A percentile compares a stretch with the other conserved stretches of the same genome.
Conservation (phyloP, 1,140 invertebrate genomes). For the Manduca sexta region DNA sequence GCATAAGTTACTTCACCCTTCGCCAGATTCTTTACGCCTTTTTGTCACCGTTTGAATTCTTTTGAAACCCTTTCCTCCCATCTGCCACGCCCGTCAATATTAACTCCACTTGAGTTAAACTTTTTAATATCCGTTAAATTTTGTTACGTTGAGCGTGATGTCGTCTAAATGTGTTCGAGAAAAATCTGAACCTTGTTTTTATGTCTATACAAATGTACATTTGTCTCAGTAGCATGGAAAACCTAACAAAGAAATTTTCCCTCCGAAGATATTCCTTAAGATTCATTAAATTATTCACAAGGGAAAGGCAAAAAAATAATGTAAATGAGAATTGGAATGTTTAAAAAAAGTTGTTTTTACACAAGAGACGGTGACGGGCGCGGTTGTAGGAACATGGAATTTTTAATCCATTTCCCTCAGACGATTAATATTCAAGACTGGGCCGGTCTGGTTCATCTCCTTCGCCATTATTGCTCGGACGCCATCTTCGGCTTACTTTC, state of each 20-base stretch:
- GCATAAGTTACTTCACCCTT: conserved; percentile 70
- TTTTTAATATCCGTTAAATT: conserved; percentile 74
- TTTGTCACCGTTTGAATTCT: conserved; percentile 71
- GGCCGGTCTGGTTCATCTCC: conserved; percentile 70
- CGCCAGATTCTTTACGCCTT: conserved; percentile 68
- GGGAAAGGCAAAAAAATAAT: conserved; percentile 63
- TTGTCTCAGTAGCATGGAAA: neutral
- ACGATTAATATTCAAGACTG: conserved; percentile 69
- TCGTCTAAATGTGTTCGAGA: conserved; percentile 43
- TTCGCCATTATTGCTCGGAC: conserved; percentile 62
- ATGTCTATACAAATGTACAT: too few relatives aligned
- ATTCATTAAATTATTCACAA: conserved; percentile 70
- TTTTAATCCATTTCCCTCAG: conserved; percentile 70
- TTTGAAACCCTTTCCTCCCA: conserved; percentile 68
- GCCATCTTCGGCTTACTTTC: conserved; percentile 20
- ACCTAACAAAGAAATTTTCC: conserved; percentile 8
- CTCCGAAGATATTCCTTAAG: conserved; percentile 53
- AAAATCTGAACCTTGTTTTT: conserved; percentile 1
- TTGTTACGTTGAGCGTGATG: conserved; percentile 60
- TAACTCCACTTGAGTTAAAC: conserved; percentile 70
- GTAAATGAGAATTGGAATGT: conserved; percentile 64
- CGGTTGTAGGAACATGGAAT: conserved; percentile 63
- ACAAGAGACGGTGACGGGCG: conserved; percentile 57
- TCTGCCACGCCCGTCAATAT: conserved; percentile 74
- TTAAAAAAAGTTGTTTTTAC: conserved; percentile 70